A percentile compares a stretch with the other conserved stretches of the same genome.
phyloP scores from a whole-genome alignment of 2,888 invertebrate genomes.

The Chaitophorus viminalis region DNA sequence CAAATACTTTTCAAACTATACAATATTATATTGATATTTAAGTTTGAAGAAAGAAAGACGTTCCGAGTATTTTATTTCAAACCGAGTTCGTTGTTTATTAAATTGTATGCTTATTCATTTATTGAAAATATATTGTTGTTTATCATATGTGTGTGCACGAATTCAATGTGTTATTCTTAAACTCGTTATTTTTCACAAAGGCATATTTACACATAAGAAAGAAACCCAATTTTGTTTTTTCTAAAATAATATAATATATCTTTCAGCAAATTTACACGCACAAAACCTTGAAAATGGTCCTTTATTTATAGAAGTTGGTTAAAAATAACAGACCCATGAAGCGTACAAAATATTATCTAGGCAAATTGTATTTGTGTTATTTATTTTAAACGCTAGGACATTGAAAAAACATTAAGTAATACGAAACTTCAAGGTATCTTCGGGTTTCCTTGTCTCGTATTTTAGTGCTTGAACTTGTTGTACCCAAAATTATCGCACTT shows the following conservation, averaged over 20 bases:
- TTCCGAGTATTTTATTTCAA: too few relatives aligned
- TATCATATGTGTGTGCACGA: not conserved
- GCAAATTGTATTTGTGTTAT: not conserved
- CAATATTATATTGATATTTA: not conserved
- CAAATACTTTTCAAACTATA: not conserved
- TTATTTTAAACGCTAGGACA: not conserved
- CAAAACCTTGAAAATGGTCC: slow-evolving; percentile 9
- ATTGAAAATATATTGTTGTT: not conserved
- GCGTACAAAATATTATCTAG: not conserved
- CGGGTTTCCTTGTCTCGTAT: not conserved
- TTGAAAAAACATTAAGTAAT: slow-evolving; percentile 1
- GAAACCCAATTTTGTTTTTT: not conserved
- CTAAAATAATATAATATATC: not conserved
- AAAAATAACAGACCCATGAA: slow-evolving; percentile 35
- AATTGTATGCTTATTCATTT: not conserved
- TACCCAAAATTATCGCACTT: too few relatives aligned
- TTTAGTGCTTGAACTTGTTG: too few relatives aligned
- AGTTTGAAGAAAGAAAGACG: not conserved
- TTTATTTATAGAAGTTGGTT: slow-evolving; percentile 34
- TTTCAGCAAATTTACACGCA: not conserved
- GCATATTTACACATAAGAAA: not conserved
- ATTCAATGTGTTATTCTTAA: not conserved
- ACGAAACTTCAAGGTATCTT: not conserved
- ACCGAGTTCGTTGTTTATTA: not conserved
- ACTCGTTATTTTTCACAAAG: not conserved